phyloP scores from a whole-genome alignment of 2,888 invertebrate genomes.

The Caenorhabditis doughertyi region DNA sequence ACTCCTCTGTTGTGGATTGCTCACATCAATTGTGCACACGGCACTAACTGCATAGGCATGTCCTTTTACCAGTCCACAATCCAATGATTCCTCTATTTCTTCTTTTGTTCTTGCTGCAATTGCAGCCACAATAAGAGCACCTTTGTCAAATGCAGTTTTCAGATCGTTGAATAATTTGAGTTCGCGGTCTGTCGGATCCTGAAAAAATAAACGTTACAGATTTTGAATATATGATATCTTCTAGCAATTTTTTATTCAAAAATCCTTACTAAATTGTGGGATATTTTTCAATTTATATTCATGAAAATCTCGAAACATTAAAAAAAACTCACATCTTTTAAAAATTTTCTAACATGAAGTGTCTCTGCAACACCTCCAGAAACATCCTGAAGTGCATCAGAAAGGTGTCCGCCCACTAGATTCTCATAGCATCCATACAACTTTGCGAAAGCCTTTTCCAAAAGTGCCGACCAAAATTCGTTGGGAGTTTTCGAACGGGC shows the following conservation, averaged over 20 bases:
- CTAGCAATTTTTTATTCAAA: too few species aligned
- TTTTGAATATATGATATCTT: too few species aligned
- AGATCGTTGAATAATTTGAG: slow-evolving; percentile 85
- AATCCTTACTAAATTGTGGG: too few species aligned
- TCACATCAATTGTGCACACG: slow-evolving; percentile 83
- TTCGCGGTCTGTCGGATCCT: slow-evolving; percentile 54
- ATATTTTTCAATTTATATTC: too few species aligned
- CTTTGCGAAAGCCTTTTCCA: slow-evolving; percentile 88
- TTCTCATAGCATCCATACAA: slow-evolving; percentile 86
- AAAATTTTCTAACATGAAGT: slow-evolving; percentile 83
- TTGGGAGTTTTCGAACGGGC: slow-evolving; percentile 85
- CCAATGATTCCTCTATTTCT: slow-evolving; percentile 85
- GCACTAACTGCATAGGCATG: slow-evolving; percentile 87
- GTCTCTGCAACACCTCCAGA: slow-evolving; percentile 87
- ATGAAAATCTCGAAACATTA: neutral
- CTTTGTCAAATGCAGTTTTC: slow-evolving; percentile 85
- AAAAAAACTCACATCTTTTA: slow-evolving; percentile 61
- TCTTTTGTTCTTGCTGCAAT: slow-evolving; percentile 85
- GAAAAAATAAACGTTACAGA: neutral
- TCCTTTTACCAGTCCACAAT: slow-evolving; percentile 86
- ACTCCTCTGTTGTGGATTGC: slow-evolving; percentile 45
- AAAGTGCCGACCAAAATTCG: slow-evolving; percentile 87
- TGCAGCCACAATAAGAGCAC: slow-evolving; percentile 86
- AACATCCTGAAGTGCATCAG: slow-evolving; percentile 86
- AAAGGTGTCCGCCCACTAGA: slow-evolving; percentile 86